Percentiles rank a stretch among this genome's conserved stretches.
Conservation (phyloP, 2,888 invertebrate genomes). For the Venustoraphidia nigricollis region DNA sequence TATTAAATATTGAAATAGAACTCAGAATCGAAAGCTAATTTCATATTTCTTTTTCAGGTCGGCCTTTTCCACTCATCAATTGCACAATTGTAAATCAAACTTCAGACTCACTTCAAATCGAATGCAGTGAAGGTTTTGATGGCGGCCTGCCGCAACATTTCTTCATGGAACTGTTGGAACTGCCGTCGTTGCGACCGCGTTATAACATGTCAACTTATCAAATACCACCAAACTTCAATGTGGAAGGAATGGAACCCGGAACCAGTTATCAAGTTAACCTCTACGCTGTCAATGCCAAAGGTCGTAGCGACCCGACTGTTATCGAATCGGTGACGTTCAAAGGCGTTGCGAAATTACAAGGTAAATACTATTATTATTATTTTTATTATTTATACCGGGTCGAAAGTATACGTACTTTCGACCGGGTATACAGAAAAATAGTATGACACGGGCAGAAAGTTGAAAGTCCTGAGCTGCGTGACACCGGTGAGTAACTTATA, state of each 20-base stretch:
- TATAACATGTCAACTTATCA: constrained; percentile 46
- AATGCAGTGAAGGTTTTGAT: constrained; percentile 77
- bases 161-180: constrained; percentile 62
- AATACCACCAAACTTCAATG: constrained; percentile 51
- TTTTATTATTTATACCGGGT: not conserved
- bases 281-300: constrained; percentile 78
- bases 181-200: constrained; percentile 44
- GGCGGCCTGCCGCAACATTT: constrained; percentile 79
- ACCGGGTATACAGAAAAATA: too few relatives aligned
- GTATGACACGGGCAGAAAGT: too few relatives aligned
- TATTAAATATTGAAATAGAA: not conserved
- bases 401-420: too few relatives aligned
- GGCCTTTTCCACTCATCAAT: constrained; percentile 75
- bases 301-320: constrained; percentile 66
- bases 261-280: constrained; percentile 66
- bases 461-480: too few relatives aligned
- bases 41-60: constrained; percentile 39
- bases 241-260: constrained; percentile 53
- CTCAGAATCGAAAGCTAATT: not conserved
- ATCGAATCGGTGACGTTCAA: constrained; percentile 74
- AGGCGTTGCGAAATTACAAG: constrained; percentile 75
- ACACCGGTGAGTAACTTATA: too few relatives aligned
- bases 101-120: constrained; percentile 65
- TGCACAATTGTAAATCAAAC: constrained; percentile 83
- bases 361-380: constrained; percentile 27